phyloP scores from a whole-genome alignment of 2,113 vertebrate species.

The Petrocephalus zakoni region DNA sequence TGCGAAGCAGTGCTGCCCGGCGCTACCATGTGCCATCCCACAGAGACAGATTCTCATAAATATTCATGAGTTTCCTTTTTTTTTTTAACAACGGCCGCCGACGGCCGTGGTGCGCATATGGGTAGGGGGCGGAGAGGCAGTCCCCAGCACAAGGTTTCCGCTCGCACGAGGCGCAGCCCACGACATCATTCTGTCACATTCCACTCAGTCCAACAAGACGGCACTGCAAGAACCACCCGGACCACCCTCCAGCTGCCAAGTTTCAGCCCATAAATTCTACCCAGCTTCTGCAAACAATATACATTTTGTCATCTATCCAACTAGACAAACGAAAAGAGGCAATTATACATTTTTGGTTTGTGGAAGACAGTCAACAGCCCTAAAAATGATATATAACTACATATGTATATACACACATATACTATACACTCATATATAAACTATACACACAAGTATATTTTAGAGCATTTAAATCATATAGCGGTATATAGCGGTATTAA shows the following conservation, averaged over 20 bases:
- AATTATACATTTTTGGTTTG: neutral
- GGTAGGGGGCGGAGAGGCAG: neutral
- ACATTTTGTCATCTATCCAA: neutral
- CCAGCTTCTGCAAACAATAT: neutral
- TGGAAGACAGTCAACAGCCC: neutral
- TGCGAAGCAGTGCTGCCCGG: neutral
- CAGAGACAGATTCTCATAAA: conserved; percentile 20
- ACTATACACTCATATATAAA: neutral
- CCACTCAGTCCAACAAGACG: neutral
- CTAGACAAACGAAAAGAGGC: neutral
- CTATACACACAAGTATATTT: neutral
- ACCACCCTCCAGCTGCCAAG: neutral
- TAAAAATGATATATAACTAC: neutral
- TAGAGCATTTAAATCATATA: neutral
- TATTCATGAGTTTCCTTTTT: conserved; percentile 7
- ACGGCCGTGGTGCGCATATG: neutral
- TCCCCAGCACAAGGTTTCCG: neutral
- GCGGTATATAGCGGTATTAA: neutral
- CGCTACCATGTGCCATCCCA: neutral
- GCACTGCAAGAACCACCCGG: neutral
- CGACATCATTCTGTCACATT: neutral
- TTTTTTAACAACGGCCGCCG: too few relatives aligned
- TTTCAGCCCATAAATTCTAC: neutral
- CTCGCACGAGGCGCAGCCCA: neutral
- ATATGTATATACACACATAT: too few relatives aligned